A percentile compares a stretch with the other conserved stretches of the same genome.
Conservation (phyloP, 2,113 vertebrate genomes). For the Pithys albifrons region DNA sequence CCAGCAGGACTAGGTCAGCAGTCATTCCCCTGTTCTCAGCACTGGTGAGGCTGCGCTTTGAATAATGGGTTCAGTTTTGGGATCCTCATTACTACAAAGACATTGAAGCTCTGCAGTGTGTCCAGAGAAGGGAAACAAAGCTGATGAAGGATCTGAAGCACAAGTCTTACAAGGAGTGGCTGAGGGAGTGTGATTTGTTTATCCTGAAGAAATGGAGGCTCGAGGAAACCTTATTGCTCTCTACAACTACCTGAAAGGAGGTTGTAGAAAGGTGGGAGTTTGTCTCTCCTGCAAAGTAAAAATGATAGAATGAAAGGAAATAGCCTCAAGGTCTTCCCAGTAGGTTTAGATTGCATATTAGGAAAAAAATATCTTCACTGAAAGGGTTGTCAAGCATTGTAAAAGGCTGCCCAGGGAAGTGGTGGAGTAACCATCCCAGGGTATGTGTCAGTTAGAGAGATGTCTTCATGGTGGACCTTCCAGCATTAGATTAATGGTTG, state of each 20-base stretch:
- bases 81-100: neutral
- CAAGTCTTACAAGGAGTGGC: neutral
- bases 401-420: neutral
- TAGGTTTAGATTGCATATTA: neutral
- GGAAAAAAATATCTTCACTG: neutral
- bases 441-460: neutral
- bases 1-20: neutral
- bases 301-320: neutral
- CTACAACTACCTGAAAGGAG: neutral
- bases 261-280: accelerated
- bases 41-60: accelerated
- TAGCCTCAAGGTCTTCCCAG: neutral
- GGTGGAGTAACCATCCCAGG: neutral
- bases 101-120: neutral
- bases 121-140: neutral
- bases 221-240: neutral
- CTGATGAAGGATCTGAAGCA: neutral
- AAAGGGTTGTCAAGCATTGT: neutral
- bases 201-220: neutral
- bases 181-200: neutral
- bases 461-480: neutral
- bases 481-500: neutral
- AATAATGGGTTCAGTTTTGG: neutral
- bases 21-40: neutral
- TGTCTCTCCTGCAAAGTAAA: neutral